Conservation (phyloP, 2,888 invertebrate genomes). For the Dasypolia templi region DNA sequence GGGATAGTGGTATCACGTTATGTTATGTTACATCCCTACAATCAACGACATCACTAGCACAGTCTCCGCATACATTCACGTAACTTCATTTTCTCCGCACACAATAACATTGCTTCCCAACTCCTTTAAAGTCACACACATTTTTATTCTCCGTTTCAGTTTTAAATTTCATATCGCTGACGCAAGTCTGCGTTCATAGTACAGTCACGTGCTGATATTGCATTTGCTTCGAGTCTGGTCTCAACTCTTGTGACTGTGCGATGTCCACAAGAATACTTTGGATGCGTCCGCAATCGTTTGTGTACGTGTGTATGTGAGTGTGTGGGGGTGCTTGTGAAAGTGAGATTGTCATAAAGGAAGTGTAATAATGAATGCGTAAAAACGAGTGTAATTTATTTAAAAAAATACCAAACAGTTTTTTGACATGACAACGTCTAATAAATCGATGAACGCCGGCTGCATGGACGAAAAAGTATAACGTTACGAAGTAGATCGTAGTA, state of each 20-base stretch:
- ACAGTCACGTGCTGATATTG: slow-evolving; percentile 70
- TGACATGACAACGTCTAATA: too few species aligned
- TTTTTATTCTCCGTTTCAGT: slow-evolving; percentile 58
- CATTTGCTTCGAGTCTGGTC: slow-evolving; percentile 60
- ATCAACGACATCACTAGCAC: background rate
- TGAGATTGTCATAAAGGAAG: slow-evolving; percentile 12
- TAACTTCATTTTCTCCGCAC: background rate
- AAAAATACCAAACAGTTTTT: background rate
- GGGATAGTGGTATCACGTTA: too few species aligned
- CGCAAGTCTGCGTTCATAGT: slow-evolving; percentile 52
- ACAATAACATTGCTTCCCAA: background rate
- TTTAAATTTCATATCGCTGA: slow-evolving; percentile 61
- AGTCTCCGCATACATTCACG: background rate
- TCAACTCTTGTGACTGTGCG: slow-evolving; percentile 49
- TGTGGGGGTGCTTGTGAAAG: slow-evolving; percentile 6
- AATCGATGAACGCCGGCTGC: too few species aligned
- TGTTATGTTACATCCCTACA: too few species aligned
- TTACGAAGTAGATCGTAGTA: too few species aligned
- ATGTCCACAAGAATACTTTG: slow-evolving; percentile 40
- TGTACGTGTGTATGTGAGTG: slow-evolving; percentile 41
- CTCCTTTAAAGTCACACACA: slow-evolving; percentile 39
- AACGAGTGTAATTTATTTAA: too few species aligned
- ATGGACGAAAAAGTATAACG: too few species aligned
- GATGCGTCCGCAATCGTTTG: slow-evolving; percentile 41
- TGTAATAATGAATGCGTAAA: background rate